phyloP scores from a whole-genome alignment of 2,797 vertebrate genomes.

The Pangasius djambal region DNA sequence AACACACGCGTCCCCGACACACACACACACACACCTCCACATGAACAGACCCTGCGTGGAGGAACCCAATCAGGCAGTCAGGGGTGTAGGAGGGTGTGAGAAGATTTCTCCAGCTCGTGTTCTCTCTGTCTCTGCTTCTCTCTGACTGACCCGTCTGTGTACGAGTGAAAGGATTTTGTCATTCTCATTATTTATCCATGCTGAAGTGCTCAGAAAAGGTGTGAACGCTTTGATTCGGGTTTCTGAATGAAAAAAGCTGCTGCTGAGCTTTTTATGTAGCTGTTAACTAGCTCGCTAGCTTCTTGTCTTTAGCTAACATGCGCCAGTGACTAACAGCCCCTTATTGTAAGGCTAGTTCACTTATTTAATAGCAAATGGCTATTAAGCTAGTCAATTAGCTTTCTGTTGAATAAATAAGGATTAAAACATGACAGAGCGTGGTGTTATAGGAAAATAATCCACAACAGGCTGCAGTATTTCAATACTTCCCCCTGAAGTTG shows the following conservation, averaged over 20 bases:
- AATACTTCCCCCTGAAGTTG: background rate
- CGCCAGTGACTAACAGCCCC: background rate
- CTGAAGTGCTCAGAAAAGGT: background rate
- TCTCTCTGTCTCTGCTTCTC: slow-evolving; percentile 45
- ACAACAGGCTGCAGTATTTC: background rate
- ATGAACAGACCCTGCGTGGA: slow-evolving; percentile 48
- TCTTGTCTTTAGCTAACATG: background rate
- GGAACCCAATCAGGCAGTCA: slow-evolving; percentile 42
- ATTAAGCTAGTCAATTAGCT: background rate
- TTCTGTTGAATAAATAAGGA: background rate
- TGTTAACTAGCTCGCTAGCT: background rate
- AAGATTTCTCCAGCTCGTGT: slow-evolving; percentile 27
- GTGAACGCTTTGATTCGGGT: too few relatives aligned
- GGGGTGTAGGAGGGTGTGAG: slow-evolving; percentile 56
- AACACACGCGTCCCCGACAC: slow-evolving; percentile 36
- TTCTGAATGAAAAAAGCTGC: background rate
- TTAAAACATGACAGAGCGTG: background rate
- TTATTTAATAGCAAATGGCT: background rate
- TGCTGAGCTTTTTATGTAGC: background rate
- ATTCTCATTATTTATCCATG: background rate
- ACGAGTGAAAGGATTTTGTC: slow-evolving; percentile 33
- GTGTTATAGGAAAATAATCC: background rate
- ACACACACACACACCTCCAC: slow-evolving; percentile 41
- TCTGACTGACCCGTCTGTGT: slow-evolving; percentile 55
- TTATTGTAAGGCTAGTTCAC: background rate